A percentile compares a stretch with the other conserved stretches of the same genome.
phyloP scores from a whole-genome alignment of 2,113 vertebrate genomes.

The Macquaria ambigua region DNA sequence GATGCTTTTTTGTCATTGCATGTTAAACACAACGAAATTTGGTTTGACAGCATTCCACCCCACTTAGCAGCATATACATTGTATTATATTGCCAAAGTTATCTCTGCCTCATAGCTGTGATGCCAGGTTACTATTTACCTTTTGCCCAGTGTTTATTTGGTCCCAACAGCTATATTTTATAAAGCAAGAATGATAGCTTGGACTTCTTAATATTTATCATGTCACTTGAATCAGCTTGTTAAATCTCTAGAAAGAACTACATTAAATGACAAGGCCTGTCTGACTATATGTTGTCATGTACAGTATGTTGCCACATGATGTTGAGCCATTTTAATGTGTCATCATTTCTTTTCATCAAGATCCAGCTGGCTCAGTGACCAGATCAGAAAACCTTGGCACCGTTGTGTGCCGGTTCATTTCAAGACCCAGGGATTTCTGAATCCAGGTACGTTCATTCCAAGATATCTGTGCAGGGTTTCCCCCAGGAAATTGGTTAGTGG shows the following conservation, averaged over 20 bases:
- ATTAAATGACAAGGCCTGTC: not conserved
- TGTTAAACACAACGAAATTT: too few relatives aligned
- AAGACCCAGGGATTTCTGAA: constrained; percentile 65
- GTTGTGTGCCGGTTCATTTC: constrained; percentile 62
- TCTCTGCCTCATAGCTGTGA: not conserved
- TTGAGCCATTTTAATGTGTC: constrained; percentile 15
- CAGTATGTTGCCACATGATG: not conserved
- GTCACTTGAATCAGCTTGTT: not conserved
- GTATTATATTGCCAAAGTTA: not conserved
- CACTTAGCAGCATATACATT: too few relatives aligned
- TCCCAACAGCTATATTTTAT: not conserved
- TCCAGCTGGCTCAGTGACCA: constrained; percentile 68
- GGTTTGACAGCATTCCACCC: too few relatives aligned
- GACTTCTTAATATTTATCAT: not conserved
- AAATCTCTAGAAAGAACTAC: not conserved
- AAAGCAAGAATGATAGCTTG: not conserved
- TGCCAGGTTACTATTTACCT: not conserved
- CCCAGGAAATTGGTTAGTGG: not conserved
- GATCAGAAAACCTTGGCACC: constrained; percentile 67
- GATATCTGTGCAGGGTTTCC: not conserved
- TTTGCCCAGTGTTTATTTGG: not conserved
- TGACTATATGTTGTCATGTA: not conserved
- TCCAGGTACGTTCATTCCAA: constrained; percentile 58
- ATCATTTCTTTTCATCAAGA: constrained; percentile 18
- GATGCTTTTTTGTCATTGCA: too few relatives aligned